phyloP scores from a whole-genome alignment of 92 coral and sea anemone genomes.

The Epizoanthus stellaris region DNA sequence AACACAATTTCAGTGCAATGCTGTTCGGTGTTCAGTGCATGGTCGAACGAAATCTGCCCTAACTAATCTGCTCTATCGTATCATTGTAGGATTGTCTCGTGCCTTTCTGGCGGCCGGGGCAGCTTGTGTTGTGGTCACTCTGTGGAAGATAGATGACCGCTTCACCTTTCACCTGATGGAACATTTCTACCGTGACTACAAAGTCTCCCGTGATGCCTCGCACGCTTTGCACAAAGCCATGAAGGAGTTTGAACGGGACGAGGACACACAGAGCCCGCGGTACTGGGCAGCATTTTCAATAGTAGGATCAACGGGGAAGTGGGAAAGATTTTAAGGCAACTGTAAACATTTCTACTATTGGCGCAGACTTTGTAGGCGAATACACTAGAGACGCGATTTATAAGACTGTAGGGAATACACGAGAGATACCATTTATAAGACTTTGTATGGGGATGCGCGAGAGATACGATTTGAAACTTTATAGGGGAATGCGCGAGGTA shows the following conservation, averaged over 20 bases:
- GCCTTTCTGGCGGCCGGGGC: slow-evolving; percentile 78
- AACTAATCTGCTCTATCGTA: background rate
- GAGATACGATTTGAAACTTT: too few relatives aligned
- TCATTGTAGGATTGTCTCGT: slow-evolving; percentile 63
- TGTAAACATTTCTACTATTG: too few relatives aligned
- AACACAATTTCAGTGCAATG: too few relatives aligned
- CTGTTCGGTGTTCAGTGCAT: too few relatives aligned
- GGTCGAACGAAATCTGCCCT: too few relatives aligned
- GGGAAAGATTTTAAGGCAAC: background rate
- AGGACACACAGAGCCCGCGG: slow-evolving; percentile 46
- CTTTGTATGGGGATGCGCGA: too few relatives aligned
- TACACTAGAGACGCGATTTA: too few relatives aligned
- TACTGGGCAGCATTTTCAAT: slow-evolving; percentile 78
- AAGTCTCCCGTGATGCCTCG: slow-evolving; percentile 66
- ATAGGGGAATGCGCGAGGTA: too few relatives aligned
- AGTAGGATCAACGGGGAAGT: slow-evolving; percentile 57
- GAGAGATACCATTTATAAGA: too few relatives aligned
- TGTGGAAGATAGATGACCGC: slow-evolving; percentile 70
- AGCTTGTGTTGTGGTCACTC: slow-evolving; percentile 70
- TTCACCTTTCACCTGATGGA: slow-evolving; percentile 53
- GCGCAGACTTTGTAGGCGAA: too few relatives aligned
- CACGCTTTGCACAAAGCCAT: slow-evolving; percentile 66
- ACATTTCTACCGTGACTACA: slow-evolving; percentile 60
- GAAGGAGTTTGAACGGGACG: slow-evolving; percentile 45
- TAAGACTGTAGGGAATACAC: too few relatives aligned